Evolutionary conservation across 2,113 vertebrate species (phyloP), one percentile per base, ranked within the genome.

Genomic region (Bostrychus sinensis): DNA sequence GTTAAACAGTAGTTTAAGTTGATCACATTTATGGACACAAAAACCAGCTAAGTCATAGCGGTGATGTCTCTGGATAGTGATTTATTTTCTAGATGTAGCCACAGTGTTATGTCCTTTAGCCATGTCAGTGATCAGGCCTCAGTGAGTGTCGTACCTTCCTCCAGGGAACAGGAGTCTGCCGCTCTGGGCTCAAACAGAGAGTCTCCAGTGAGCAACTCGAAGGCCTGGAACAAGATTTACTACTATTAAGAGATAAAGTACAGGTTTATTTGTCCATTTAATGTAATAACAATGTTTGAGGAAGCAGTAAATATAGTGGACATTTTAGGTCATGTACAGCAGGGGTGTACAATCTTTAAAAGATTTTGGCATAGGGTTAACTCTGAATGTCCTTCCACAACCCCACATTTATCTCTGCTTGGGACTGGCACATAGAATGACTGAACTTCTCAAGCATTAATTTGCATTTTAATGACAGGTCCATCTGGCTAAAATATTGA

Each of bases 181-280:
- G 89, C 85, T 82, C 90, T 92, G 58, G 95, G 95, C 55, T 93
- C 91, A 83, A 95, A 96, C 7, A 96, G 86, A 1, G 66, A 23
- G 61, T 93, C 89, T 53, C 94, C 94, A 20, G 93, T 94, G 59
- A 89, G 84, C 88, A 95, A 85, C 85, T 96, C 94, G 84, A 95
- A 95, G 36, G 93, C 93, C 94, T 96, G 56, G 45, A 23, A 11
- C 58, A 28, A 28, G 16, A 14, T 9, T 0, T n/a, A n/a, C 16
- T 9, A 1, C 7, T 17, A 16, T n/a, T 9, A 7, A 7, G n/a
- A 30, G 16, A 17, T 9, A 8, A n/a, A 7, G 16, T 30, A n/a
- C 2, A 28, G n/a, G 16, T 30, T 7, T 2, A 30, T 25, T 12
- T 46, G 46, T 50, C 10, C 30, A 32, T n/a, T n/a, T n/a, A 32